phyloP scores from a whole-genome alignment of 2,888 invertebrate species.

The Crioceris asparagi region DNA sequence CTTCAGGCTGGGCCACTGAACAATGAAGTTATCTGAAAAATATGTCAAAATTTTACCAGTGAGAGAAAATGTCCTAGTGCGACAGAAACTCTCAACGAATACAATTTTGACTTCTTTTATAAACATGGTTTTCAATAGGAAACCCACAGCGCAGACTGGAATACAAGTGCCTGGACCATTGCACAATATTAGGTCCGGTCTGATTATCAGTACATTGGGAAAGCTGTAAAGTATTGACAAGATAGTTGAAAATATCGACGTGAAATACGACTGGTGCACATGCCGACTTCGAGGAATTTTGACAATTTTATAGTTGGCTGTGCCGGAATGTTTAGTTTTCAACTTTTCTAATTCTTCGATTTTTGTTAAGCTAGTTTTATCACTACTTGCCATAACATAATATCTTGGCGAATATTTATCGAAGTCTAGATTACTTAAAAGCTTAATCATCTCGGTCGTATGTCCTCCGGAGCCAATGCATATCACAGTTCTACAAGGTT shows the following conservation, averaged over 20 bases:
- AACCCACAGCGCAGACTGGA: conserved; percentile 74
- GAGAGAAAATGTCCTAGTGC: conserved; percentile 81
- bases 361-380: conserved; percentile 63
- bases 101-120: conserved; percentile 62
- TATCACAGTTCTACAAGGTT: conserved; percentile 43
- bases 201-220: conserved; percentile 54
- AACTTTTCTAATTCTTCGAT: conserved; percentile 44
- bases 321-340: conserved; percentile 10
- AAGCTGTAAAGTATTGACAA: conserved; percentile 57
- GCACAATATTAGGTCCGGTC: conserved; percentile 75
- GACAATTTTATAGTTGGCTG: conserved; percentile 40
- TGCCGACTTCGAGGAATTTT: conserved; percentile 74
- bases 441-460: conserved; percentile 83
- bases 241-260: conserved; percentile 69
- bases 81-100: conserved; percentile 91
- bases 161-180: conserved; percentile 97
- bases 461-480: conserved; percentile 82
- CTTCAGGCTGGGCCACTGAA: conserved; percentile 83
- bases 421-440: conserved; percentile 53
- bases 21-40: conserved; percentile 75
- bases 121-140: conserved; percentile 58
- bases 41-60: conserved; percentile 78
- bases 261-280: conserved; percentile 76
- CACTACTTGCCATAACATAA: conserved; percentile 70
- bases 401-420: conserved; percentile 58